Conservation (phyloP, 2,113 vertebrate genomes). For the Cromileptes altivelis region DNA sequence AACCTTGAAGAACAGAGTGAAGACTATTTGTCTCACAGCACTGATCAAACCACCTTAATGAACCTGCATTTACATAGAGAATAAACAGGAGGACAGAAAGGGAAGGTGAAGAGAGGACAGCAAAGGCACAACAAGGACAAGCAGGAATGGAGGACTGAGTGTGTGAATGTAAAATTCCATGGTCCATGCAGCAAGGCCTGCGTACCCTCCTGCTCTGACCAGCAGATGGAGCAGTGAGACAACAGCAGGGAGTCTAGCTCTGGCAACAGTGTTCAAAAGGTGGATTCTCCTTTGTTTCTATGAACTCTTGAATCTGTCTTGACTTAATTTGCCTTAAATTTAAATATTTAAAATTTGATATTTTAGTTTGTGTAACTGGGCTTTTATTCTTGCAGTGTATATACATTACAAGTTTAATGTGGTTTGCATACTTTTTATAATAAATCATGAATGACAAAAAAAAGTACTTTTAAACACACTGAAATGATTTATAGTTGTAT, state of each 20-base stretch:
- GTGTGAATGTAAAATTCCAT: neutral
- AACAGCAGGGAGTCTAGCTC: neutral
- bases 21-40: neutral
- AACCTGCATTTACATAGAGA: neutral
- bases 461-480: no score
- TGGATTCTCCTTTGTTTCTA: neutral
- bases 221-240: slow-evolving; percentile 46
- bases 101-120: neutral
- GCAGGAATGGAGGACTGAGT: neutral
- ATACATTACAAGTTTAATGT: neutral
- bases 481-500: no score
- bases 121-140: neutral
- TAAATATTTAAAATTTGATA: no score
- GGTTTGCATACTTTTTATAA: neutral
- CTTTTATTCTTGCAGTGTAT: neutral
- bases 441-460: no score
- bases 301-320: neutral
- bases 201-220: neutral
- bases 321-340: no score
- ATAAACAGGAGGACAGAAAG: neutral
- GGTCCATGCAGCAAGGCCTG: neutral
- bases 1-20: neutral
- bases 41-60: neutral
- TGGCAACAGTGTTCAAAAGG: neutral
- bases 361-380: no score